These are phyloP conservation scores for Leucophora obtusa DNA, from an alignment of 2,888 invertebrate genomes.

Conservation along the genomic window DNA sequence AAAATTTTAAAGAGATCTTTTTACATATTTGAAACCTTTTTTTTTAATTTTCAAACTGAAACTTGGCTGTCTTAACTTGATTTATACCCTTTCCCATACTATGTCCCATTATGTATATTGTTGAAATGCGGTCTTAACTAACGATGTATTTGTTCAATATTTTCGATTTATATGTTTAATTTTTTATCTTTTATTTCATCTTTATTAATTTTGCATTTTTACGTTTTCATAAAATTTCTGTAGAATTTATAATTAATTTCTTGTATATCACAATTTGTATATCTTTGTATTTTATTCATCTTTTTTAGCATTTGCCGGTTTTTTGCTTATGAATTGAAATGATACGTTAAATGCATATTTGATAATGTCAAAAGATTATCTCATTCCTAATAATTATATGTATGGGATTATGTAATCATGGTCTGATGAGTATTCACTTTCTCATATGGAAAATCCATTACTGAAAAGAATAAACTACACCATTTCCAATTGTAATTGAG, in stretches of 20 bases:
- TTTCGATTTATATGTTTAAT: background rate
- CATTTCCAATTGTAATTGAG: no score
- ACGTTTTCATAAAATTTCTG: conserved; percentile 18
- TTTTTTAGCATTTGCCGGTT: background rate
- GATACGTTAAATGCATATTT: conserved; percentile 38
- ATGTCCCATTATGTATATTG: no score
- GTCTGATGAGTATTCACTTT: background rate
- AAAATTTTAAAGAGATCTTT: no score
- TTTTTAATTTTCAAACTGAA: no score
- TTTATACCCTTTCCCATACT: no score
- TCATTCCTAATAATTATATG: conserved; percentile 12
- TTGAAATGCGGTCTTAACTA: no score
- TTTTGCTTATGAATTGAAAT: conserved; percentile 27
- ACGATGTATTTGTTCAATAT: no score
- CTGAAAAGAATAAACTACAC: background rate
- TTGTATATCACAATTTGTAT: background rate
- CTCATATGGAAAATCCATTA: conserved; percentile 2
- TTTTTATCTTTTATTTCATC: background rate
- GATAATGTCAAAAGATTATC: conserved; percentile 49
- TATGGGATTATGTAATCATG: conserved; percentile 1
- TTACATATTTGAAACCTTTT: no score
- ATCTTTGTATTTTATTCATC: background rate
- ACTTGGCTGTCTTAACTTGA: no score
- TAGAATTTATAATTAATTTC: conserved; percentile 35
- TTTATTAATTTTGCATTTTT: conserved; percentile 1